phyloP scores from a whole-genome alignment of 2,888 invertebrate genomes.

The Tenthredo mesomela region DNA sequence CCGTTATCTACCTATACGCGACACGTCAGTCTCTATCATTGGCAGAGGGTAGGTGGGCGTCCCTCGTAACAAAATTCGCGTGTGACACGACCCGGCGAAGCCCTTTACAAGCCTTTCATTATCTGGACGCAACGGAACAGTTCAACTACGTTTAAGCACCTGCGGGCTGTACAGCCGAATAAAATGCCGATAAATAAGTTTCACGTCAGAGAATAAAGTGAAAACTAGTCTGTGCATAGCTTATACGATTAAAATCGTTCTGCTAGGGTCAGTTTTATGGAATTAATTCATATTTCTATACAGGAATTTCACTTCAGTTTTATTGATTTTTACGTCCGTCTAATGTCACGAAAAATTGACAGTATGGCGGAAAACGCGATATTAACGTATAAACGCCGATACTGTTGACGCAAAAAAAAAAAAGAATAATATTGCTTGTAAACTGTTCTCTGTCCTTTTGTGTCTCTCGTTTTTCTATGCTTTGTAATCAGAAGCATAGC shows the following conservation, averaged over 20 bases:
- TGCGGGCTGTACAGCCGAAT: slow-evolving; percentile 1
- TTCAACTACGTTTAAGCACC: slow-evolving; percentile 9
- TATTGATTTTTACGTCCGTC: not conserved
- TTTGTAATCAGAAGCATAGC: not conserved
- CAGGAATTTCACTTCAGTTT: not conserved
- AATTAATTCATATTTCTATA: not conserved
- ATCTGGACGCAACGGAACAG: not conserved
- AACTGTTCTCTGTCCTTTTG: too few relatives aligned
- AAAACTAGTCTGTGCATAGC: not conserved
- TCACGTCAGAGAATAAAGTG: not conserved
- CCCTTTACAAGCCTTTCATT: slow-evolving; percentile 29
- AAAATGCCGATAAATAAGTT: slow-evolving; percentile 4
- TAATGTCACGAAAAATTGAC: not conserved
- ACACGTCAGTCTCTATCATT: slow-evolving; percentile 31
- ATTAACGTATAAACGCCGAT: not conserved
- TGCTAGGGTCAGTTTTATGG: not conserved
- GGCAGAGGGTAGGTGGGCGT: not conserved
- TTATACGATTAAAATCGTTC: not conserved
- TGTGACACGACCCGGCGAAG: slow-evolving; percentile 12
- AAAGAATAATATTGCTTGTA: too few relatives aligned
- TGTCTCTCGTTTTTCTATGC: not conserved
- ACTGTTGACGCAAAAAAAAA: not conserved
- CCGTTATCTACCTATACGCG: slow-evolving; percentile 19
- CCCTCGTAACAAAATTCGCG: slow-evolving; percentile 19
- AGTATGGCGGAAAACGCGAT: not conserved